A percentile compares a stretch with the other conserved stretches of the same genome.
phyloP scores from a whole-genome alignment of 2,888 invertebrate genomes.

The Calliopum simillimum region DNA sequence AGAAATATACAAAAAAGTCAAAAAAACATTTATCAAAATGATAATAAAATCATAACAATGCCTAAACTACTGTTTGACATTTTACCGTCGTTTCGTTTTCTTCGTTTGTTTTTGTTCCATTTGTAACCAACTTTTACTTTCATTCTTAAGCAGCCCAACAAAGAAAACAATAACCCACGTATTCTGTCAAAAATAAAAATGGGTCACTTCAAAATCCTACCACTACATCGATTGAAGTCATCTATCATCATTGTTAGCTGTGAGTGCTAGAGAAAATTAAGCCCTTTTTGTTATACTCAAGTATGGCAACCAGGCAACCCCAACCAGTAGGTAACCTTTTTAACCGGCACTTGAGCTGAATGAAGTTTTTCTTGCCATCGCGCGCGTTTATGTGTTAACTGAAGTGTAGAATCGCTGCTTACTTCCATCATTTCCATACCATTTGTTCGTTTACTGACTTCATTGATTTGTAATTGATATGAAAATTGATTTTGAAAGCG shows the following conservation, averaged over 20 bases:
- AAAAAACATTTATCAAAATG: no score
- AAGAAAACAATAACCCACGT: neutral
- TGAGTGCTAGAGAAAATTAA: no score
- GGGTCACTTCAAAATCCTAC: no score
- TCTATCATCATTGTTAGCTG: no score
- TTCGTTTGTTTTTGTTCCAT: no score
- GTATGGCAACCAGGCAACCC: no score
- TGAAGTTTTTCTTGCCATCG: no score
- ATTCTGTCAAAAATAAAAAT: neutral
- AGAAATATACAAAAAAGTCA: no score
- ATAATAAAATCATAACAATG: no score
- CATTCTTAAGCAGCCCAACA: neutral
- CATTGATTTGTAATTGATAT: constrained; percentile 35
- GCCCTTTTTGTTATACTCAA: neutral
- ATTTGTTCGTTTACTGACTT: neutral
- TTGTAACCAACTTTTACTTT: constrained; percentile 9
- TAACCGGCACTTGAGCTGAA: constrained; percentile 3
- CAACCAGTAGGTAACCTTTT: neutral
- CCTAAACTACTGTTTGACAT: no score
- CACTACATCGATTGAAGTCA: no score
- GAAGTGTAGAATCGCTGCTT: neutral
- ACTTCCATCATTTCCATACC: neutral
- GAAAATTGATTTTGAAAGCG: constrained; percentile 28
- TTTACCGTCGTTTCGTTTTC: no score
- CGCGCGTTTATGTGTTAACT: constrained; percentile 2